phyloP scores from a whole-genome alignment of 2,113 vertebrate genomes.

The Menidia beryllina region DNA sequence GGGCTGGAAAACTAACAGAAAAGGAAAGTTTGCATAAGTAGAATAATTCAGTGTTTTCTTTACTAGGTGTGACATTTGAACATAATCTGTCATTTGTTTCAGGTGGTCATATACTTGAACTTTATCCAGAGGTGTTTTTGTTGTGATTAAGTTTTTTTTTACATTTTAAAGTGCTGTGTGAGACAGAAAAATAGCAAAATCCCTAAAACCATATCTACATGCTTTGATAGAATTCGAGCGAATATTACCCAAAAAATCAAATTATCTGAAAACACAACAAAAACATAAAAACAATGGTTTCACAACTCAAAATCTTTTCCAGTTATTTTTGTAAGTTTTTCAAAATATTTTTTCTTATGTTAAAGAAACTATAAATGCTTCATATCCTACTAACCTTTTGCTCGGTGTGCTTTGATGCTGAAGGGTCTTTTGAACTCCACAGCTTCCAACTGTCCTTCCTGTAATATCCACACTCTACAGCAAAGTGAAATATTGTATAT shows the following conservation, averaged over 20 bases:
- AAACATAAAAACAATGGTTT: too few species aligned
- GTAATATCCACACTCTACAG: constrained; percentile 30
- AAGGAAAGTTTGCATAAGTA: constrained; percentile 20
- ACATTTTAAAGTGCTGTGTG: background rate
- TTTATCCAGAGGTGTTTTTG: background rate
- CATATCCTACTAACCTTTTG: too few species aligned
- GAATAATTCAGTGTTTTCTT: background rate
- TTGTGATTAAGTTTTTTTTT: background rate
- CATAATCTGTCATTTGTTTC: too few species aligned
- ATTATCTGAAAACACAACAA: too few species aligned
- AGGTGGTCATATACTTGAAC: too few species aligned
- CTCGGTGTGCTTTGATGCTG: constrained; percentile 12
- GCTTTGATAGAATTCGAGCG: background rate
- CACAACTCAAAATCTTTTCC: too few species aligned
- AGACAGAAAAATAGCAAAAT: background rate
- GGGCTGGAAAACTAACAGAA: background rate
- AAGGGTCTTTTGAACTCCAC: constrained; percentile 34
- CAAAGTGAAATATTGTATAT: constrained; percentile 47
- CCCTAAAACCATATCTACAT: background rate
- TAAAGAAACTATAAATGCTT: too few species aligned
- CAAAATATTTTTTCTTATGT: background rate
- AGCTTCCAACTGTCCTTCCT: constrained; percentile 26
- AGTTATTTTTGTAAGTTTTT: background rate
- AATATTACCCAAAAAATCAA: too few species aligned
- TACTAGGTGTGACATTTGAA: background rate